phyloP scores from a whole-genome alignment of 2,888 invertebrate genomes.

The Platycheirus rosarum region DNA sequence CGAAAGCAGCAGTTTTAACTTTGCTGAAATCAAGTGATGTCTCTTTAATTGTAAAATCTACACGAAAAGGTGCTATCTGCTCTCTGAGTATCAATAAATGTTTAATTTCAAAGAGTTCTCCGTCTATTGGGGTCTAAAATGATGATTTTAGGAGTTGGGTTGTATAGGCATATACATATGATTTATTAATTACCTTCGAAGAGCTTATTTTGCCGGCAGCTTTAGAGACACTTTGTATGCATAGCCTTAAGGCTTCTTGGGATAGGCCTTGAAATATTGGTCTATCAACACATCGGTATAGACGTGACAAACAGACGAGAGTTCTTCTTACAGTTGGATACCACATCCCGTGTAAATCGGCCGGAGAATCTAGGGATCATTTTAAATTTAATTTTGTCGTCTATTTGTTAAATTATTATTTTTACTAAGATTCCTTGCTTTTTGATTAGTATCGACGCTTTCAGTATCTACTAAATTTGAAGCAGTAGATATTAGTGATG shows the following conservation, averaged over 20 bases:
- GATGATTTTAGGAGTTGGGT: background rate
- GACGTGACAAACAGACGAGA: conserved; percentile 95
- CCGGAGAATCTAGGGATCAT: conserved; percentile 87
- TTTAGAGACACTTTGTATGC: conserved; percentile 93
- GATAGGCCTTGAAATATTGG: conserved; percentile 98
- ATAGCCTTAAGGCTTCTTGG: conserved; percentile 96
- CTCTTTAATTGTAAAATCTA: conserved; percentile 96
- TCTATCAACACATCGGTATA: conserved; percentile 94
- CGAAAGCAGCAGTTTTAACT: conserved; percentile 92
- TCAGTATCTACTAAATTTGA: conserved; percentile 89
- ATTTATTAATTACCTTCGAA: conserved; percentile 84
- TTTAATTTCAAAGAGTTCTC: conserved; percentile 98
- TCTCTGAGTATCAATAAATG: conserved; percentile 97
- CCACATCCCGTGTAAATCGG: conserved; percentile 99
- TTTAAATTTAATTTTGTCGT: background rate
- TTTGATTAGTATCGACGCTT: conserved; percentile 83
- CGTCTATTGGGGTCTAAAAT: conserved; percentile 91
- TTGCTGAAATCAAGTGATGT: conserved; percentile 96
- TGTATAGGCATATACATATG: background rate
- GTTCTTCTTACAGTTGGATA: conserved; percentile 98
- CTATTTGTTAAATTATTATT: background rate
- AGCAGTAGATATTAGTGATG: conserved; percentile 87
- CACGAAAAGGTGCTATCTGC: conserved; percentile 99
- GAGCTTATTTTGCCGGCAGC: conserved; percentile 91
- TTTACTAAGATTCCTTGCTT: conserved; percentile 79